These are phyloP conservation scores for Eremophila alpestris DNA, from an alignment of 2,797 vertebrate species.

Conservation along the genomic window DNA sequence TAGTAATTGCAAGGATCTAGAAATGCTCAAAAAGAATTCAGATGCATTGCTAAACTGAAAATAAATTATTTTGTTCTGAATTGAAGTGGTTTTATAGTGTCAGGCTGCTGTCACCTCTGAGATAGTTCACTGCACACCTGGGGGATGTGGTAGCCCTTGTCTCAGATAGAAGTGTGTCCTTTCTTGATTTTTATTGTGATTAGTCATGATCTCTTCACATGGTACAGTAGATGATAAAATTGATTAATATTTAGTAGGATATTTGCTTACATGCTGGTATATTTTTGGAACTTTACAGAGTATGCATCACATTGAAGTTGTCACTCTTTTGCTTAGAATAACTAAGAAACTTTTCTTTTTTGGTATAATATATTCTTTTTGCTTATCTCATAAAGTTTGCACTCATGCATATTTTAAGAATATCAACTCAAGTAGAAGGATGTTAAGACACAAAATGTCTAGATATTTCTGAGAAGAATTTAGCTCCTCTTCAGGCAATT, in stretches of 20 bases:
- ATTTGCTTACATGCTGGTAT: not conserved
- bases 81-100: not conserved
- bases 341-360: not conserved
- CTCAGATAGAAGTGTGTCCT: not conserved
- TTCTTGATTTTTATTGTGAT: not conserved
- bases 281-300: not conserved
- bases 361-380: not conserved
- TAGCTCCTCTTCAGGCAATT: not conserved
- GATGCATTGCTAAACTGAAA: not conserved
- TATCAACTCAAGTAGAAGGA: not conserved
- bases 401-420: not conserved
- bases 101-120: not conserved
- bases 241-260: not conserved
- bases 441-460: not conserved
- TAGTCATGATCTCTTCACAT: not conserved
- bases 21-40: not conserved
- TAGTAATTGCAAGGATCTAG: not conserved
- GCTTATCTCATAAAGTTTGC: not conserved
- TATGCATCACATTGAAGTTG: not conserved
- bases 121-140: not conserved
- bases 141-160: rapidly evolving
- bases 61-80: not conserved
- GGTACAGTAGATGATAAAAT: not conserved
- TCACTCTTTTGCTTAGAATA: not conserved
- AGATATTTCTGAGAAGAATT: not conserved